A percentile compares a stretch with the other conserved stretches of the same genome.
Conservation (phyloP, 2,888 invertebrate species). For the Micropterix aruncella region DNA sequence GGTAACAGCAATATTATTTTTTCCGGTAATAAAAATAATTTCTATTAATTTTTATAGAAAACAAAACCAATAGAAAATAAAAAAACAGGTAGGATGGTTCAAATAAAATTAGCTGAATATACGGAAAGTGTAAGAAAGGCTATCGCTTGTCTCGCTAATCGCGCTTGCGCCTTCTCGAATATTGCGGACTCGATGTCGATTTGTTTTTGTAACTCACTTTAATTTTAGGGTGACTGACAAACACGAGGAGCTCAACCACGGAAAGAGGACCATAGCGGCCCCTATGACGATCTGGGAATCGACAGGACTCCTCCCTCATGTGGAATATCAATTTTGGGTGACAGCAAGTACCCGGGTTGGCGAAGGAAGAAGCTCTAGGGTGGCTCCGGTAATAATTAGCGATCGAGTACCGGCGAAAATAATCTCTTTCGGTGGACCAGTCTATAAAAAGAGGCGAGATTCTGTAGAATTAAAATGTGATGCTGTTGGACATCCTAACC, state of each 20-base stretch:
- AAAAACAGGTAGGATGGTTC: too few species aligned
- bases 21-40: too few species aligned
- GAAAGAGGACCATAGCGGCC: slow-evolving; percentile 47
- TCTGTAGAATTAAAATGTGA: slow-evolving; percentile 48
- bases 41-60: too few species aligned
- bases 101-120: too few species aligned
- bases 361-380: slow-evolving; percentile 58
- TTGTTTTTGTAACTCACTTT: too few species aligned
- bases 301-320: slow-evolving; percentile 50
- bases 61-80: too few species aligned
- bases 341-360: slow-evolving; percentile 65
- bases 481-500: slow-evolving; percentile 48
- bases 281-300: slow-evolving; percentile 52
- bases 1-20: too few species aligned
- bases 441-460: slow-evolving; percentile 52
- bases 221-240: slow-evolving; percentile 52
- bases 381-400: slow-evolving; percentile 50
- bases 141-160: too few species aligned
- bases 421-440: slow-evolving; percentile 52
- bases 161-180: too few species aligned
- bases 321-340: slow-evolving; percentile 68
- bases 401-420: slow-evolving; percentile 47
- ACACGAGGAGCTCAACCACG: slow-evolving; percentile 52
- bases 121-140: too few species aligned
- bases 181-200: too few species aligned